Evolutionary conservation across 2,797 vertebrate species (phyloP).

Genomic region (Hoplostethus atlanticus): DNA sequence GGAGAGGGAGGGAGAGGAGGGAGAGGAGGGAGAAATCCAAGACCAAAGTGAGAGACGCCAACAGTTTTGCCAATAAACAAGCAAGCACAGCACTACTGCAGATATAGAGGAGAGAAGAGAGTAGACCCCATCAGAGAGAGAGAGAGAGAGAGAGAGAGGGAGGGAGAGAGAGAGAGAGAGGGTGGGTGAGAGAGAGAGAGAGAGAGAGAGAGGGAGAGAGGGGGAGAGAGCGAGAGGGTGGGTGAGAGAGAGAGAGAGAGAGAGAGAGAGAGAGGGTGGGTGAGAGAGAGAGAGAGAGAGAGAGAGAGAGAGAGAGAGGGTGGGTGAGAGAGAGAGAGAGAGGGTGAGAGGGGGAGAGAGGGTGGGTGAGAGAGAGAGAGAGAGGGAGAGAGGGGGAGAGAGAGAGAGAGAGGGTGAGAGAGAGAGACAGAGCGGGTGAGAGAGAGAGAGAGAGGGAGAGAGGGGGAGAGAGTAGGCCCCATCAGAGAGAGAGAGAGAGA

Average conservation of each 20-base stretch:
- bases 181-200: not conserved
- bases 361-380: constrained; percentile 21
- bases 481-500: constrained; percentile 15
- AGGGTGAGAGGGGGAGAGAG: not conserved
- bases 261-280: constrained; percentile 12
- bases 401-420: not conserved
- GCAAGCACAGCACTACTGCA: constrained; percentile 75
- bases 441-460: constrained; percentile 9
- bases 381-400: constrained; percentile 13
- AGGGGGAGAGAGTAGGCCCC: no score
- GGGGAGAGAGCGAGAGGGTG: no score
- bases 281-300: constrained; percentile 12
- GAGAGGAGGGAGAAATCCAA: constrained; percentile 32
- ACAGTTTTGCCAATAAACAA: constrained; percentile 72
- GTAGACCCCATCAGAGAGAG: constrained; percentile 43
- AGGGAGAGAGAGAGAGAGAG: constrained; percentile 12
- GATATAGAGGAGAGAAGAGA: constrained; percentile 64
- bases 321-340: constrained; percentile 1
- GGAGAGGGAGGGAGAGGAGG: not conserved
- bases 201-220: not conserved
- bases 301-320: not conserved
- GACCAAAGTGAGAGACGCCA: constrained; percentile 59
- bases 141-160: constrained; percentile 6
- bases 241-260: not conserved
- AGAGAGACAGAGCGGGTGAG: not conserved